These are phyloP conservation scores for Trichacis sp. DNA, from an alignment of 2,888 invertebrate species.

Conservation along the genomic window DNA sequence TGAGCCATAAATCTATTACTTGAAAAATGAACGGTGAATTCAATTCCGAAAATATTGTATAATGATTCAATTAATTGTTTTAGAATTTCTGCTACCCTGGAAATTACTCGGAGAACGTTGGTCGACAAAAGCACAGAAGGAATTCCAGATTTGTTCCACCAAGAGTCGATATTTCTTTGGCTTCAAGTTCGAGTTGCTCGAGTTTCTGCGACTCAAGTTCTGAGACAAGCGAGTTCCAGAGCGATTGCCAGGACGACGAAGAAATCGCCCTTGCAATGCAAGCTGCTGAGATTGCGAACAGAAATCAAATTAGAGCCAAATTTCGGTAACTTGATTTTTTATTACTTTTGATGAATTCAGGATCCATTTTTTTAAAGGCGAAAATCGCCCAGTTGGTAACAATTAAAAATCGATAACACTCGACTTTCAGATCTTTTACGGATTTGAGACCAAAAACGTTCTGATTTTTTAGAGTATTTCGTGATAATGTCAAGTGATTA, in stretches of 20 bases:
- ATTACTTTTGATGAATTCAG: not conserved
- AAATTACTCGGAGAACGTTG: constrained; percentile 10
- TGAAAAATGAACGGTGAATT: no score
- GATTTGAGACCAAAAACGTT: no score
- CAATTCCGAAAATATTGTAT: no score
- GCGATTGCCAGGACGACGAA: constrained; percentile 87
- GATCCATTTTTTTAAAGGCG: no score
- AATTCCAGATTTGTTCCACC: constrained; percentile 21
- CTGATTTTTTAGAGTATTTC: no score
- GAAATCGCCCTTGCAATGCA: constrained; percentile 88
- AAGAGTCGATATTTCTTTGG: constrained; percentile 42
- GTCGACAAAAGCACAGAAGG: constrained; percentile 4
- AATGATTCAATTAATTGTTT: no score
- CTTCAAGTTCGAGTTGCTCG: constrained; percentile 64
- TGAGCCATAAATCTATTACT: no score
- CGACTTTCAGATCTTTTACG: no score
- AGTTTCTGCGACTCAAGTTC: constrained; percentile 66
- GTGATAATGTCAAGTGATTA: no score
- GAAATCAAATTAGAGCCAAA: constrained; percentile 83
- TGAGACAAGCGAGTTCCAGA: constrained; percentile 79
- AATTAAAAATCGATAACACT: no score
- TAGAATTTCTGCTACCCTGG: constrained; percentile 11
- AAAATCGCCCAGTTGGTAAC: no score
- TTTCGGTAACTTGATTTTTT: constrained; percentile 74
- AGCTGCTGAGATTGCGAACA: constrained; percentile 84